phyloP scores from a whole-genome alignment of 23 tunicate species.

The Halocynthia roretzi region DNA sequence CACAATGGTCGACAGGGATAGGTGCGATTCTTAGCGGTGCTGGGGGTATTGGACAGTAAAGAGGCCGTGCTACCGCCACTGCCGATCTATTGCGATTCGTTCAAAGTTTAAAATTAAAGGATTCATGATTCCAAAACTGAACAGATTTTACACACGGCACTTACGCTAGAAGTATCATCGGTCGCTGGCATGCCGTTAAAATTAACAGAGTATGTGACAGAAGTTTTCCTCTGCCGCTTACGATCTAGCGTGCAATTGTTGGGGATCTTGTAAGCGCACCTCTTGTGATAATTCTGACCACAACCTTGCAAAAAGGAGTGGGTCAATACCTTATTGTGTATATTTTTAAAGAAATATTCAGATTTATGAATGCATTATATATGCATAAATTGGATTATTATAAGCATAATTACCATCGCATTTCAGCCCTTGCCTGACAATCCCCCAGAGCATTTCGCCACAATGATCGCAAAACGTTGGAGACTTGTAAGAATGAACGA shows the following conservation, averaged over 20 bases:
- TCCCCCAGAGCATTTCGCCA: conserved; percentile 98
- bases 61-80: conserved; percentile 16
- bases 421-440: conserved; percentile 90
- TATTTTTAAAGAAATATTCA: too few species aligned
- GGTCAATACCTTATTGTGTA: too few species aligned
- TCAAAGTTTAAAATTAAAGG: not conserved
- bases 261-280: conserved; percentile 97
- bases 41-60: not conserved
- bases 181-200: conserved; percentile 25
- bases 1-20: conserved; percentile 49
- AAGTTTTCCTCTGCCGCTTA: conserved; percentile 50
- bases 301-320: conserved; percentile 40
- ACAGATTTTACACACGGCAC: not conserved
- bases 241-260: conserved; percentile 89
- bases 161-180: conserved; percentile 28
- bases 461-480: conserved; percentile 98
- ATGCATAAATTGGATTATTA: not conserved
- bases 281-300: conserved; percentile 90
- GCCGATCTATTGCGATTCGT: conserved; percentile 5
- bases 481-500: conserved; percentile 87
- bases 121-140: not conserved
- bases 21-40: not conserved
- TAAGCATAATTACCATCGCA: conserved; percentile 66
- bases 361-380: too few species aligned
- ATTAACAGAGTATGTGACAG: conserved; percentile 23